A percentile compares a stretch with the other conserved stretches of the same genome.
phyloP scores from a whole-genome alignment of 2,113 vertebrate species.

The Benitochromis conjunctus region DNA sequence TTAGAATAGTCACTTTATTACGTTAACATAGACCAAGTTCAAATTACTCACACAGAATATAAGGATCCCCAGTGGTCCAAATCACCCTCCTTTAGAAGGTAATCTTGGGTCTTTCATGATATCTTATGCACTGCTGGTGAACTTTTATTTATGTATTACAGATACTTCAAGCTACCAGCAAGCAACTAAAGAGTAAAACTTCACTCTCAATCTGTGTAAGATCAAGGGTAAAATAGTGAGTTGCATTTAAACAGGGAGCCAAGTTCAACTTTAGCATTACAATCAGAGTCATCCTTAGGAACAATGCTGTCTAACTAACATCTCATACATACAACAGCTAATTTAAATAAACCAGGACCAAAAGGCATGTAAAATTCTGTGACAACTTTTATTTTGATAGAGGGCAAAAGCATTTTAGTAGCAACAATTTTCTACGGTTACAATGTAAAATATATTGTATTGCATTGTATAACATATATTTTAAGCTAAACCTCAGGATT shows the following conservation, averaged over 20 bases:
- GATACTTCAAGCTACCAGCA: background rate
- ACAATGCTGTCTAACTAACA: background rate
- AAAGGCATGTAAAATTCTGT: background rate
- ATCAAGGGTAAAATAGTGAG: background rate
- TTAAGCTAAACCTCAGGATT: background rate
- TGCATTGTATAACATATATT: background rate
- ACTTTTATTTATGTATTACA: background rate
- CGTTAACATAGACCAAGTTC: background rate
- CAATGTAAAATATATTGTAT: background rate
- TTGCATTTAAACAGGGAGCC: background rate
- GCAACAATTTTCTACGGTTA: background rate
- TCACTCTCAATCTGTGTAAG: background rate
- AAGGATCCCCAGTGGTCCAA: background rate
- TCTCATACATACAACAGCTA: background rate
- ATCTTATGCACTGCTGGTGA: background rate
- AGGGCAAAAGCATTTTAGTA: background rate
- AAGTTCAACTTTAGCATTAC: background rate
- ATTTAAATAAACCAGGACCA: background rate
- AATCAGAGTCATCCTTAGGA: background rate
- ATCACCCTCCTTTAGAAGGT: background rate
- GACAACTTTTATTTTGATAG: conserved; percentile 48
- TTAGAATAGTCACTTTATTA: background rate
- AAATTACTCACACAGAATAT: background rate
- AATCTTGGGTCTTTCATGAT: background rate
- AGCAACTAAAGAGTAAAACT: background rate